phyloP scores from a whole-genome alignment of 2,888 invertebrate genomes.

The Polymixis flavicincta region DNA sequence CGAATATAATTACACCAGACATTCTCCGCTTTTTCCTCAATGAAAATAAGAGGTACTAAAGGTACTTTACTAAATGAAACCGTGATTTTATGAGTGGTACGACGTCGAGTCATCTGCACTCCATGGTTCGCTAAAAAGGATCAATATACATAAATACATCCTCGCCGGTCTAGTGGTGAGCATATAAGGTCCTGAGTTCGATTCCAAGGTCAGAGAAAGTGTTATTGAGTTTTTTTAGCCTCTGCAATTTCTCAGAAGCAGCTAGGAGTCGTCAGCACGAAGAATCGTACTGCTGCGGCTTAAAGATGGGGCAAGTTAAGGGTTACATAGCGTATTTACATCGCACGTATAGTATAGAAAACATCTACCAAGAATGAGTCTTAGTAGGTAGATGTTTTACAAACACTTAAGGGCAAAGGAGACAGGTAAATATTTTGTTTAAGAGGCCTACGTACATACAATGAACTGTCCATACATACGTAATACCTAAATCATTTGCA shows the following conservation, averaged over 20 bases:
- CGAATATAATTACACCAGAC: constrained; percentile 24
- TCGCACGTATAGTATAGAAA: neutral
- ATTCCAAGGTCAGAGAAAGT: too few species aligned
- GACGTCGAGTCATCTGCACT: neutral
- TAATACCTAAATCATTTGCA: too few species aligned
- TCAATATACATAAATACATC: too few species aligned
- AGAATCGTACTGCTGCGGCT: neutral
- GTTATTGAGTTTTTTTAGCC: too few species aligned
- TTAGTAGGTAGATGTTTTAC: neutral
- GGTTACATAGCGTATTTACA: neutral
- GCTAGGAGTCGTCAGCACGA: too few species aligned
- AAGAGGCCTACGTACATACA: too few species aligned
- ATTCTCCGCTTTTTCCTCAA: constrained; percentile 3
- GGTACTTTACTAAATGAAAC: neutral
- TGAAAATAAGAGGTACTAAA: neutral
- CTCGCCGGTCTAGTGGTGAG: too few species aligned
- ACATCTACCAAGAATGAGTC: too few species aligned
- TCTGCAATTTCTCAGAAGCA: too few species aligned
- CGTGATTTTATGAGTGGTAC: neutral
- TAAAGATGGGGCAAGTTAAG: neutral
- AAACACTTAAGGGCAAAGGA: neutral
- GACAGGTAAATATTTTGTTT: neutral
- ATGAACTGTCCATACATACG: too few species aligned
- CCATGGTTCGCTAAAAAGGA: neutral
- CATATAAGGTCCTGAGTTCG: too few species aligned